Percentiles rank a stretch among this genome's conserved stretches.
Evolutionary conservation across 2,797 vertebrate genomes (phyloP).

Genomic region (Sylvilagus floridanus): DNA sequence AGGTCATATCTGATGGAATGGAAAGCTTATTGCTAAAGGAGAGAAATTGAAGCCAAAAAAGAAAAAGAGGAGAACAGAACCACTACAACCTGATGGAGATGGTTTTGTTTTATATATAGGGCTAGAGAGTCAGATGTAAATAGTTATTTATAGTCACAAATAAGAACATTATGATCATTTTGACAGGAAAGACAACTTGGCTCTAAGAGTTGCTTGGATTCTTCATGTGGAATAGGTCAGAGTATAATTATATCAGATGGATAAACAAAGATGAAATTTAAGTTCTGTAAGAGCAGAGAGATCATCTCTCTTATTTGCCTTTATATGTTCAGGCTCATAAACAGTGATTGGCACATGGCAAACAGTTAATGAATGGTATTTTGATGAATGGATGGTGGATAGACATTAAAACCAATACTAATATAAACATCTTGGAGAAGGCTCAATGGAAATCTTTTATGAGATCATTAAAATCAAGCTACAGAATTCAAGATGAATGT

Average conservation of each 20-base stretch:
- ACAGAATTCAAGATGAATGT: background rate
- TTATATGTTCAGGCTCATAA: background rate
- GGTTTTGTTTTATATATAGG: constrained; percentile 20
- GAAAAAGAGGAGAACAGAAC: background rate
- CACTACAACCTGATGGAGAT: constrained; percentile 14
- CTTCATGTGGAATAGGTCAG: background rate
- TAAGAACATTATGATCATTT: background rate
- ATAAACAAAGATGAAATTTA: background rate
- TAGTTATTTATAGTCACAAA: background rate
- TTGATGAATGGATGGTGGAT: background rate
- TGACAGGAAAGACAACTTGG: background rate
- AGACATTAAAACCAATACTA: background rate
- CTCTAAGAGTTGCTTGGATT: background rate
- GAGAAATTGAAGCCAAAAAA: background rate
- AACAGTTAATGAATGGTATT: background rate
- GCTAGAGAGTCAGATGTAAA: background rate
- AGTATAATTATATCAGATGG: background rate
- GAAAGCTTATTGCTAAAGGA: constrained; percentile 27
- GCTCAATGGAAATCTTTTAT: background rate
- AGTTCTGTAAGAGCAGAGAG: background rate
- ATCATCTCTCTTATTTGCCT: background rate
- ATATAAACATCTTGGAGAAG: constrained; percentile 38
- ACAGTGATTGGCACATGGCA: background rate
- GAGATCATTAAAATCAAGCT: constrained; percentile 27
- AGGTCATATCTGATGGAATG: background rate